Base-by-base conservation (phyloP, 2,113 vertebrate species). In the Haemorhous mexicanus region DNA sequence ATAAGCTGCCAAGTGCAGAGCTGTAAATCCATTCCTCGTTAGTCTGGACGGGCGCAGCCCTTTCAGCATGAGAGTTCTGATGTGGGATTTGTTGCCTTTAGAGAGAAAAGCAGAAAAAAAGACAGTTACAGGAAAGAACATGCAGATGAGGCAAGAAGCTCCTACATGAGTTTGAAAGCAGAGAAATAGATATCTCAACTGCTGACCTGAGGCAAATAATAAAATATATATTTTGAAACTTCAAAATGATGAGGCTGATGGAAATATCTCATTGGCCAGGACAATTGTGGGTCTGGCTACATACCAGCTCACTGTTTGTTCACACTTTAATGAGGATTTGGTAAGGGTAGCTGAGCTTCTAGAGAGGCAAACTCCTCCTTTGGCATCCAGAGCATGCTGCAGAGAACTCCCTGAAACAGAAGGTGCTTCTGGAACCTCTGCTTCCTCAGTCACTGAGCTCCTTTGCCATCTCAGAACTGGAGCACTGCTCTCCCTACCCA, bases 1-100 rank as follows among this genome's bases (percentile, higher is more conserved):
- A 67, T 99, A 99, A 69, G 98, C 98, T 70, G 99, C 99, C 76
- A 99, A 95, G 75, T 99, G 99, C 53, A 99, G 98, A 9, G 99
- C 99, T 75, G 99, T 99, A 97, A 99, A 99, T 70, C 99, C 99
- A 69, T 99, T 99, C 90, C 98, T 98, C 13, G 98, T 99, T 72
- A 99, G 96, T 30, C 98, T 97, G 58, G 99, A 99, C 3, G 99
- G 98, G n/a, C 98, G 98, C 64, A 99, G 97, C 32, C 99, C 99
- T 97, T 99, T 99, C 49, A 99, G 97, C 98, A 99, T 99, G 33
- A 99, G 97, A 10, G 98, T 98, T 81, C 98, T 97, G 66, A 99
- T 98, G 47, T 99, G 99, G 4, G 97, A 97, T 89, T 99, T 99
- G 95, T 98, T 99, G 56, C 99, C 99, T 99, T 94, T 8, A 55